These are phyloP conservation scores for Lampris incognitus DNA, from an alignment of 2,113 vertebrate species.

Conservation along the genomic window DNA sequence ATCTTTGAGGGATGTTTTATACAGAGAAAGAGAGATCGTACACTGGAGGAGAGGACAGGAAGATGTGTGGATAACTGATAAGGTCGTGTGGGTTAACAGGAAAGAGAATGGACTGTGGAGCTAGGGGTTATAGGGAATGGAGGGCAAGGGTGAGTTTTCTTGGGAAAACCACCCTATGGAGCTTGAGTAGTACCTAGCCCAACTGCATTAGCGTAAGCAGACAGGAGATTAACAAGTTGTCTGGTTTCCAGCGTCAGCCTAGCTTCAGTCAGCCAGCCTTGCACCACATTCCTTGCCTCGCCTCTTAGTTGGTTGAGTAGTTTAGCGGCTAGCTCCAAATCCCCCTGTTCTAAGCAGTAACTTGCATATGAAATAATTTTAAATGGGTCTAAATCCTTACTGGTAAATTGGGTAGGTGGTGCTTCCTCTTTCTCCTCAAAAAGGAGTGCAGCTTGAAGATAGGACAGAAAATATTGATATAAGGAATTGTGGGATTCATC, in stretches of 20 bases:
- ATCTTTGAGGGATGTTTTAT: no score
- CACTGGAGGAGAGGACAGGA: neutral
- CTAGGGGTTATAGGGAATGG: neutral
- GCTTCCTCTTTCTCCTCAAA: constrained; percentile 86
- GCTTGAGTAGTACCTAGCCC: constrained; percentile 92
- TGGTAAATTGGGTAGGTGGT: constrained; percentile 85
- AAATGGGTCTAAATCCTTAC: constrained; percentile 89
- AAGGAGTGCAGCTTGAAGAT: constrained; percentile 91
- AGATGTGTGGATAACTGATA: neutral
- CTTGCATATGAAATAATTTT: constrained; percentile 92
- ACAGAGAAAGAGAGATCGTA: neutral
- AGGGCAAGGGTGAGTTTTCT: neutral
- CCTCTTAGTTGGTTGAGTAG: constrained; percentile 94
- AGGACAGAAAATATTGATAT: constrained; percentile 97
- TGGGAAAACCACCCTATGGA: constrained; percentile 45
- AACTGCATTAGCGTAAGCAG: constrained; percentile 92
- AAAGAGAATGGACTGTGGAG: neutral
- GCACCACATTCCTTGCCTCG: constrained; percentile 90
- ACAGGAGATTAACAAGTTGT: constrained; percentile 91
- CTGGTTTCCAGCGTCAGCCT: constrained; percentile 93
- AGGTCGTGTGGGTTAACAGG: neutral
- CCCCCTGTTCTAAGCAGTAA: constrained; percentile 93
- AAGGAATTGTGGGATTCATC: constrained; percentile 94
- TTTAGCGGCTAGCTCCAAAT: constrained; percentile 95
- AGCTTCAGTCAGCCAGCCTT: constrained; percentile 94